Evolutionary conservation across 92 coral and sea anemone genomes (phyloP).

Genomic region (Diadumene lineata): DNA sequence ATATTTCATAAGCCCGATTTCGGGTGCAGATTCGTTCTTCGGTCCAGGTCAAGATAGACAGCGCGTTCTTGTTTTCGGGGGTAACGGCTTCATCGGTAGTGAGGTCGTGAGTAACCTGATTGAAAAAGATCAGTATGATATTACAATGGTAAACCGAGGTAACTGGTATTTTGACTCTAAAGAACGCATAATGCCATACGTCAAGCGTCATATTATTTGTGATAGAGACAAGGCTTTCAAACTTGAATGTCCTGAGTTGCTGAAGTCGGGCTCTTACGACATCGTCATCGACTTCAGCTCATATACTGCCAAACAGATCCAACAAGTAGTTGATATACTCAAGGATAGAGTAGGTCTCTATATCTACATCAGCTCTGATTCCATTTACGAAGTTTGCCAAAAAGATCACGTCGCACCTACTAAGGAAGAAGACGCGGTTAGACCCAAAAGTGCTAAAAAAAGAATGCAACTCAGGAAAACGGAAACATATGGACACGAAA

Average conservation of each 20-base stretch:
- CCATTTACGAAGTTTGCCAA: constrained; percentile 89
- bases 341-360: constrained; percentile 80
- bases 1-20: neutral
- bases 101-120: constrained; percentile 68
- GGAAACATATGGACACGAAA: constrained; percentile 89
- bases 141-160: constrained; percentile 93
- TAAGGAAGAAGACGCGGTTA: constrained; percentile 80
- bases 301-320: constrained; percentile 73
- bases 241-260: constrained; percentile 82
- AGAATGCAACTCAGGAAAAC: constrained; percentile 67
- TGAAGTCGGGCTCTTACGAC: constrained; percentile 72
- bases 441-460: constrained; percentile 75
- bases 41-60: neutral
- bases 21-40: neutral
- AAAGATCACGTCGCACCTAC: constrained; percentile 73
- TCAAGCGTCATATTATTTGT: constrained; percentile 66
- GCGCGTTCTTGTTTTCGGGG: constrained; percentile 86
- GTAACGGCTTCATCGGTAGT: constrained; percentile 96
- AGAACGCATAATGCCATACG: constrained; percentile 73
- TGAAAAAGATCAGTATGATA: constrained; percentile 57
- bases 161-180: constrained; percentile 93
- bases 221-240: constrained; percentile 80
- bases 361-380: constrained; percentile 87
- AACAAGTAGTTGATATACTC: constrained; percentile 67
- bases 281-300: constrained; percentile 95